Evolutionary conservation across 2,797 vertebrate species (phyloP), one percentile per base, ranked within the genome.

Genomic region (Trachurus trachurus): DNA sequence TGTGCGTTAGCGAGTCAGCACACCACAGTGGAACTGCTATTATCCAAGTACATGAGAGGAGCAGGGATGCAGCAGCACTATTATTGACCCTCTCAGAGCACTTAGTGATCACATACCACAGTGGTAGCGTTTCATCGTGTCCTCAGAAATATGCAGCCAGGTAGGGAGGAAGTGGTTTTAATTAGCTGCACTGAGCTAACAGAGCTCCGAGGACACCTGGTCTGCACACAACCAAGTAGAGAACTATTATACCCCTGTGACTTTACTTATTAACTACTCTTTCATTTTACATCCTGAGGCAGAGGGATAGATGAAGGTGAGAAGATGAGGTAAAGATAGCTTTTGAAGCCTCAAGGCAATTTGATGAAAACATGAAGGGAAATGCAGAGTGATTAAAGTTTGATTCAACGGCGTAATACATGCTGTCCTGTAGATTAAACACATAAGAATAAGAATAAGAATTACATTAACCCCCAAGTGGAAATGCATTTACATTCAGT

Each of bases 61-160:
- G 61, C 74, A 75, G 79, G 74, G 84, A 82, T 68, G 84, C 81
- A 77, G 83, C 59, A 68, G 71, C 70, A 54, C 68, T 82, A 88
- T 88, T 85, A 87, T 68, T 81, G 85, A 62, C 72, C 57, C 22
- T 15, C 62, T 66, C 40, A 21, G 67, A 76, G 81, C 82, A 84
- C 86, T 84, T 79, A 29, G 22, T 0, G 56, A 68, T 59, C 61
- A 34, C 60, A 52, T 44, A 49, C 66, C 62, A 21, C 21, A 22
- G 72, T 21, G 71, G 72, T 75, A 83, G 74, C 3, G 54, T 84
- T 84, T 90, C 77, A 86, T 82, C 74, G 29, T 29, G 64, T 78
- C 59, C 68, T 74, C 60, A 61, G 26, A 88, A 86, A 77, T 74
- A 84, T 85, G 80, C 62, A 10, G n/a, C 39, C 71, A 67, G 73